Conservation (phyloP, 2,888 invertebrate species). For the Latheticus oryzae region DNA sequence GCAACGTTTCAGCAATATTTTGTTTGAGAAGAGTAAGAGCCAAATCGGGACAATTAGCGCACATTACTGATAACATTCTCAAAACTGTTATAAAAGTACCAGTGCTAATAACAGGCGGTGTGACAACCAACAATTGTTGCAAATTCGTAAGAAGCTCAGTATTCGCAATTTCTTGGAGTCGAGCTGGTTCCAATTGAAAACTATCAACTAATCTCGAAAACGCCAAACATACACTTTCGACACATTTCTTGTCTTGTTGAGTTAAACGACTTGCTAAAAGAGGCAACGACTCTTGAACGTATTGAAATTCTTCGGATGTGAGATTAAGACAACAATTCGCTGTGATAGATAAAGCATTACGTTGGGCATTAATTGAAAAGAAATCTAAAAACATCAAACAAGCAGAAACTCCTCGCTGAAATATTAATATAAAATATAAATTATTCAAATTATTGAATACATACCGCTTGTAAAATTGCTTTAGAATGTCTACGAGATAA, state of each 20-base stretch:
- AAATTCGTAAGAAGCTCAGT: constrained; percentile 91
- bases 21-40: constrained; percentile 92
- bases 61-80: constrained; percentile 96
- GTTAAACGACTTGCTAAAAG: constrained; percentile 83
- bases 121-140: constrained; percentile 92
- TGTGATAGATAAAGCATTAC: constrained; percentile 94
- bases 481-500: constrained; percentile 96
- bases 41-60: constrained; percentile 93
- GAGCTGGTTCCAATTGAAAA: constrained; percentile 90
- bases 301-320: constrained; percentile 93
- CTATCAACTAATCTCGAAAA: constrained; percentile 97
- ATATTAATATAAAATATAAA: constrained; percentile 44
- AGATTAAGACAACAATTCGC: constrained; percentile 98
- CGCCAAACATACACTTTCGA: constrained; percentile 96
- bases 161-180: constrained; percentile 94
- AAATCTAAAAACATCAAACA: constrained; percentile 98
- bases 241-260: constrained; percentile 96
- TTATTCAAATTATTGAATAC: constrained; percentile 57
- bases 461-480: constrained; percentile 91
- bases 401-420: constrained; percentile 92
- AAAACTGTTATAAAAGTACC: constrained; percentile 96
- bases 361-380: constrained; percentile 98
- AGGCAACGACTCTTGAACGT: constrained; percentile 88
- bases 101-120: constrained; percentile 95
- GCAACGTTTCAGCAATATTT: constrained; percentile 95